Base-by-base conservation (phyloP, 2,797 vertebrate genomes). In the Streptopelia turtur region DNA sequence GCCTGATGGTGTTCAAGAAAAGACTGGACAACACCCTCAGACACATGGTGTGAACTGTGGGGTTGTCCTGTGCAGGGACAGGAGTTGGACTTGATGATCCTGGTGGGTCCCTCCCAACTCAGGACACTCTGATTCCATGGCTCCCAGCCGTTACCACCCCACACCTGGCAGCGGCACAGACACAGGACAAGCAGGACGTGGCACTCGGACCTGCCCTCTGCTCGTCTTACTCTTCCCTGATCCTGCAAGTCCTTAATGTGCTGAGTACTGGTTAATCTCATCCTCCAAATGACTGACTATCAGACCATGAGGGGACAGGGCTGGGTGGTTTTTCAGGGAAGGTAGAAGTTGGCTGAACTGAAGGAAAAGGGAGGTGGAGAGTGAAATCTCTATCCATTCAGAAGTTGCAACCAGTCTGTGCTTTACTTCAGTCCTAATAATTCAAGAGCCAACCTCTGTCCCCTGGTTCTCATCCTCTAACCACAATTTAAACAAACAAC, bases 401-500 rank as follows among this genome's bases (percentile, higher is more conserved):
- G 11, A 88, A 71, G 41, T 21, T 68, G 35, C 47, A 74, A 53
- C 5, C 25, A 77, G 52, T 20, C 33, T 71, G 43, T 27, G 27
- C 68, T 83, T 70, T 75, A 77, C 31, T 92, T 50, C 33, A 55
- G 18, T 21, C 33, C 39, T 52, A 49, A 17, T 16, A 87, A 87
- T 23, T 76, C n/a, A 21, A 77, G 56, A 41, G 63, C 24, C 27
- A 72, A 15, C 14, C 24, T 89, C 43, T 79, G 66, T 50, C 61
- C 52, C 87, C 49, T 37, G 9, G 31, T 81, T 76, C 41, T 82
- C 49, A 77, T 60, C 39, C 60, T 71, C 31, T 66, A 88, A 91
- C 59, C 50, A 49, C 35, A 89, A n/a, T n/a, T 88, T 55, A 83
- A 93, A 84, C 53, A 81, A 95, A 78, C 24, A 86, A 85, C 71